Evolutionary conservation across 2,797 vertebrate species (phyloP).

Genomic region (Myripristis murdjan): DNA sequence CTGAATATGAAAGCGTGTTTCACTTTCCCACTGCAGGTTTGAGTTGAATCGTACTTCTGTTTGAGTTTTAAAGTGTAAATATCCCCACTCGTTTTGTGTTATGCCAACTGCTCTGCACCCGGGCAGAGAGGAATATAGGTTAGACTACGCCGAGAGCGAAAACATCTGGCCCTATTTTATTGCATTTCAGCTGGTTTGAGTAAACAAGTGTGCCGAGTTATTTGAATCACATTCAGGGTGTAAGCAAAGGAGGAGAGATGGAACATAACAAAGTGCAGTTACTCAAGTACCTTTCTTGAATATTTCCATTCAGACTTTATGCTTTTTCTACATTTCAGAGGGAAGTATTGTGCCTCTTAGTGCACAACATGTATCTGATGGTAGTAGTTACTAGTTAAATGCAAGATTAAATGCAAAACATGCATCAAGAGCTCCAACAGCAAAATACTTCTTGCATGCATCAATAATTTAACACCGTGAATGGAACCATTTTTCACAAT

Average conservation of each 20-base stretch:
- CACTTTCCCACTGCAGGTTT: conserved; percentile 21
- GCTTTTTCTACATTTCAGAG: too few relatives aligned
- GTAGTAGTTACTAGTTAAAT: too few relatives aligned
- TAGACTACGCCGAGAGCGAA: conserved; percentile 43
- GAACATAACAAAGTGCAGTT: too few relatives aligned
- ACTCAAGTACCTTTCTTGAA: too few relatives aligned
- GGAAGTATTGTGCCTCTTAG: too few relatives aligned
- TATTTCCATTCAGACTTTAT: too few relatives aligned
- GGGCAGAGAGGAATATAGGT: conserved; percentile 41
- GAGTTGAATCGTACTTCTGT: conserved; percentile 26
- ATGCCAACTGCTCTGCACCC: conserved; percentile 12
- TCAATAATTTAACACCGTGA: too few relatives aligned
- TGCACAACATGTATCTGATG: too few relatives aligned
- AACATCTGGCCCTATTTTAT: conserved; percentile 48
- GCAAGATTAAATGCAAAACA: too few relatives aligned
- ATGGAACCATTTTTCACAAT: too few relatives aligned
- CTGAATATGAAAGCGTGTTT: conserved; percentile 12
- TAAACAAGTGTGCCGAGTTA: conserved; percentile 33
- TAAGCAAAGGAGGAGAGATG: conserved; percentile 6
- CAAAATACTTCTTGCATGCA: too few relatives aligned
- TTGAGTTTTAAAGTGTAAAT: conserved; percentile 29
- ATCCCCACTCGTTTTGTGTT: conserved; percentile 28
- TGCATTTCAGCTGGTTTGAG: conserved; percentile 43
- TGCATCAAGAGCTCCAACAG: too few relatives aligned
- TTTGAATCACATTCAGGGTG: conserved; percentile 6